Evolutionary conservation across 2,113 vertebrate species (phyloP), one percentile per base, ranked within the genome.

Genomic region (Trogon surrucura): DNA sequence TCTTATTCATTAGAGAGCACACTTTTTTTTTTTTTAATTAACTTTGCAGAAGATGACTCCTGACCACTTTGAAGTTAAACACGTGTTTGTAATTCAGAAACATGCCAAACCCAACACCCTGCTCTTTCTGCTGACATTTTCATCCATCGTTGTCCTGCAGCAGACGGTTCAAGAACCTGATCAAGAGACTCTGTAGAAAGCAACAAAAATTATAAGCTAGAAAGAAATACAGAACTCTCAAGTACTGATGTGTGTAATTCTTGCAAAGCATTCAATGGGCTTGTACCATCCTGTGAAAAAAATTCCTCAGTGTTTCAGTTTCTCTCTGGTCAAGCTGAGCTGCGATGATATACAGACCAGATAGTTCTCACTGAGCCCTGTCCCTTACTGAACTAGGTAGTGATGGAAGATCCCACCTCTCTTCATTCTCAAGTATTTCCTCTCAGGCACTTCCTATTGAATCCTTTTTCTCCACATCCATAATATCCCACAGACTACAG

Each of bases 91-190:
- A 77, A 64, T 73, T 58, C 72, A 85, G 54, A 64, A 83, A 85
- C 65, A 27, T 34, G 61, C 12, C 41, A 58, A 88, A 93, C 36
- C n/a, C 27, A 77, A 77, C 58, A 85, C 30, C 51, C 66, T 84
- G 72, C 29, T 95, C n/a, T 91, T 93, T 89, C 71, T 95, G 69
- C 80, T 98, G 94, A 94, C 72, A 85, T 91, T 79, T 97, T 94
- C 78, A 89, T 80, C 84, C 12, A 11, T 25, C 84, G 11, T 22
- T 79, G 51, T 82, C 61, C 67, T 85, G 82, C 36, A 97, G 78
- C 94, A 98, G 92, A 97, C 94, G 95, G 85, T 56, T 97, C 82
- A 95, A 92, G 45, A 89, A 64, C 77, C 64, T 95, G 95, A 97
- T 95, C 61, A 96, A 95, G 75, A 80, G 65, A 95, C 93, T 96